Evolutionary conservation across 2,113 vertebrate genomes (phyloP), one percentile per base, ranked within the genome.

Genomic region (Dascyllus trimaculatus): DNA sequence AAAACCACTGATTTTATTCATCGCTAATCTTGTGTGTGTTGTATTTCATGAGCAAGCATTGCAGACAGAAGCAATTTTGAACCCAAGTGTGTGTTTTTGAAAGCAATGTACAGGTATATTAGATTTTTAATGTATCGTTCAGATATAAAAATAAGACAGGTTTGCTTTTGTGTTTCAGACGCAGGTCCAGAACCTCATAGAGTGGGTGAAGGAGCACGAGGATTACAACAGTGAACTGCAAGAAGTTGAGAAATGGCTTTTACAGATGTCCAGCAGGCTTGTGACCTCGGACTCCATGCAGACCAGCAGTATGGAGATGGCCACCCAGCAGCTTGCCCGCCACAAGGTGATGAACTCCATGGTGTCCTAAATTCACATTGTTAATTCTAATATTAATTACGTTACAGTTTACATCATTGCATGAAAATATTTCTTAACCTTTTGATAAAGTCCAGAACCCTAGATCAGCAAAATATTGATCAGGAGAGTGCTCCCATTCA

Each of bases 211-310:
- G 91, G 97, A 98, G 68, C 98, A 99, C 0, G 98, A 99, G 63
- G 95, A 92, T 46, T 99, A 99, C 85, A 97, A 97, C 21, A 92
- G 91, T 48, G 96, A 97, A 66, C 90, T 99, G 65, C 98, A 99
- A 78, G 97, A 99, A 77, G 96, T 95, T 1, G 98, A 99, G 63
- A 98, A 96, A 40, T 99, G 98, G 97, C 94, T 99, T 19, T 76
- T 99, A 18, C 97, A 98, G 77, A 99, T 99, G 97, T 99, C 98
- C 11, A 95, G 96, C 83, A 90, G 97, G 60, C 90, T 99, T 85
- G 95, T 98, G 75, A 95, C 95, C 1, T 96, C 96, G 1, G 96
- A 97, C 67, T 95, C 97, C 9, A 92, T 96, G 92, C 96, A 97
- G 85, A 95, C 91, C 19, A 94, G 90, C 78, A 97, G 78, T 64